Conservation (phyloP, 1,140 invertebrate species). For the Phthorimaea operculella region DNA sequence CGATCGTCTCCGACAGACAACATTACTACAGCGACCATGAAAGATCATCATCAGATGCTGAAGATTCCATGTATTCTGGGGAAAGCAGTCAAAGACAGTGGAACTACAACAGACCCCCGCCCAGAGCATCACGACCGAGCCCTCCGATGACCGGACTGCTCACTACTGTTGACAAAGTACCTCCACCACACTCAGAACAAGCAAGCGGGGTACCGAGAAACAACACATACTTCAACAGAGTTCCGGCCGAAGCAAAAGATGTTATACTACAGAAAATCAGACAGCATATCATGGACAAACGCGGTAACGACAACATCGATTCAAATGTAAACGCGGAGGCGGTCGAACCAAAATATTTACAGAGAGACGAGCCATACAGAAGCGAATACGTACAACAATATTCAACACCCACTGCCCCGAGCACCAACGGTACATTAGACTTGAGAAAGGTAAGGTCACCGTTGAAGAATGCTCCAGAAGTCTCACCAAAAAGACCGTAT, state of each 20-base stretch:
- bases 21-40: constrained; percentile 59
- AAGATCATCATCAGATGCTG: constrained; percentile 46
- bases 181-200: constrained; percentile 25
- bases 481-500: constrained; percentile 26
- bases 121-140: constrained; percentile 14
- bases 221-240: constrained; percentile 46
- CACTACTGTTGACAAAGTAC: constrained; percentile 60
- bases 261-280: constrained; percentile 64
- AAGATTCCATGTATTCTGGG: constrained; percentile 46
- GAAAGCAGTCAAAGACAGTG: constrained; percentile 38
- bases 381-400: constrained; percentile 34
- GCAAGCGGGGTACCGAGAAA: constrained; percentile 33
- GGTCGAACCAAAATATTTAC: constrained; percentile 35
- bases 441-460: constrained; percentile 55
- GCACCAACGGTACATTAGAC: constrained; percentile 46
- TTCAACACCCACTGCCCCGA: constrained; percentile 26
- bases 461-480: constrained; percentile 23
- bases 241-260: constrained; percentile 60
- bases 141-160: constrained; percentile 44
- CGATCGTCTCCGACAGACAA: constrained; percentile 49
- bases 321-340: constrained; percentile 25
- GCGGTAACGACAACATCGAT: constrained; percentile 46
- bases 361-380: constrained; percentile 44
- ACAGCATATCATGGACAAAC: constrained; percentile 65
- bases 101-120: constrained; percentile 25